Evolutionary conservation across 2,888 invertebrate species (phyloP), one percentile per base, ranked within the genome.

Genomic region (Drosophila subquinaria): DNA sequence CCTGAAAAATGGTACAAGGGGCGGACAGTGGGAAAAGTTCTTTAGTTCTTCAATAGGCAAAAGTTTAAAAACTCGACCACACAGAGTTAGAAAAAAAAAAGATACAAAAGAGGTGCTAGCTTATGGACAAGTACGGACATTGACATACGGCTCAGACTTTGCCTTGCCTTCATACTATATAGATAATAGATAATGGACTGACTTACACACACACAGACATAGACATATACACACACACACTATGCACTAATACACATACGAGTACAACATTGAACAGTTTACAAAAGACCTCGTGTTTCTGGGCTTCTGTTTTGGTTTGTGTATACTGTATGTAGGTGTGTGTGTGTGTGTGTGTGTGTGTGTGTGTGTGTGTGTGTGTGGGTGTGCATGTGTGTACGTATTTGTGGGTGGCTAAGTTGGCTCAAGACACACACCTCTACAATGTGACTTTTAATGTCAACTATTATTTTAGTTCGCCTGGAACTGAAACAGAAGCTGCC

Each of bases 181-280:
- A 45, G 47, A 40, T 51, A 27, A 51, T 40, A 40, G 45, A 53
- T 40, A 38, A 50, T 43, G 20, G 50, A 68, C 67, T 75, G 57
- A 68, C 60, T 73, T 56, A 65, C 56, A 72, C 69, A 59, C 57
- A 56, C 33, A 51, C 38, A 56, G 8, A 55, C 61, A 71, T 43
- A 67, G 52, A 60, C 23, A 57, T n/a, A 17, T 36, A 42, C 30
- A 23, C 15, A 20, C 13, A 81, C 82, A 81, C 77, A 79, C 10
- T 51, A 35, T 17, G 45, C 88, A 84, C 81, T 80, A 79, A 88
- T 73, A 86, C 86, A 88, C 88, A 80, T 73, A 30, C 30, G 30
- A 30, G 30, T 30, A 88, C 83, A 82, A 89, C 88, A 89, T 83
- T 80, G 66, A 84, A 76, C 64, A 70, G 65, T 69, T 70, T 81